Conservation (phyloP, 2,797 vertebrate genomes). For the Cirrhinus mrigala region DNA sequence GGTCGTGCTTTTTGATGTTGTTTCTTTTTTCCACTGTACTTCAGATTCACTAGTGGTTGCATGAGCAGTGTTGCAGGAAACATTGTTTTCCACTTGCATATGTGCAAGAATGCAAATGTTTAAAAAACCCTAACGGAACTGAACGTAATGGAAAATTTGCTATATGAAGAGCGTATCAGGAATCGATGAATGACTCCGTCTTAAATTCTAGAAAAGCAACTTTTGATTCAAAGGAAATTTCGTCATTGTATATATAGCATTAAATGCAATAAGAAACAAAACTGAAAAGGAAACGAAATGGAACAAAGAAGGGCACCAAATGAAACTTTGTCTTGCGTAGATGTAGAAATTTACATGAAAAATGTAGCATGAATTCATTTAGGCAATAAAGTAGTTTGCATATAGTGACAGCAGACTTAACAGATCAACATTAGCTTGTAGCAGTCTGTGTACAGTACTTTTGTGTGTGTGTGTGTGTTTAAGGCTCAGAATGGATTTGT, state of each 20-base stretch:
- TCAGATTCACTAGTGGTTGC: background rate
- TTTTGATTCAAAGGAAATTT: background rate
- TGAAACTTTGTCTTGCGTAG: background rate
- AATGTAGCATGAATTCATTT: background rate
- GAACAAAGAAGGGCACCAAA: background rate
- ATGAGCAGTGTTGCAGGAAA: background rate
- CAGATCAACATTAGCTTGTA: conserved; percentile 2
- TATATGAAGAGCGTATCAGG: background rate
- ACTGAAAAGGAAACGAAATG: background rate
- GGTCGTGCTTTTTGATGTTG: background rate
- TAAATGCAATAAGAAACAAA: background rate
- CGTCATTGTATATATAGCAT: background rate
- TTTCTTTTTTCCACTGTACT: background rate
- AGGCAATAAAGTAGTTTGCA: background rate
- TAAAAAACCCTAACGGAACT: background rate
- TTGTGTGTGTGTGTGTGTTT: conserved; percentile 21
- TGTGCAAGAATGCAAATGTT: background rate
- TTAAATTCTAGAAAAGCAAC: background rate
- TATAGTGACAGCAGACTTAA: background rate
- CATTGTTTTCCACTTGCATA: background rate
- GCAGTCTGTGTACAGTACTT: background rate
- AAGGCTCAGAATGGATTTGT: conserved; percentile 27
- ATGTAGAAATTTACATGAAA: background rate
- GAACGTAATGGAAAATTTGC: background rate
- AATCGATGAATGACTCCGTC: background rate